Conservation (phyloP, 37 sponge, comb jelly and placozoan genomes). For the Hexactinellida sp. region DNA sequence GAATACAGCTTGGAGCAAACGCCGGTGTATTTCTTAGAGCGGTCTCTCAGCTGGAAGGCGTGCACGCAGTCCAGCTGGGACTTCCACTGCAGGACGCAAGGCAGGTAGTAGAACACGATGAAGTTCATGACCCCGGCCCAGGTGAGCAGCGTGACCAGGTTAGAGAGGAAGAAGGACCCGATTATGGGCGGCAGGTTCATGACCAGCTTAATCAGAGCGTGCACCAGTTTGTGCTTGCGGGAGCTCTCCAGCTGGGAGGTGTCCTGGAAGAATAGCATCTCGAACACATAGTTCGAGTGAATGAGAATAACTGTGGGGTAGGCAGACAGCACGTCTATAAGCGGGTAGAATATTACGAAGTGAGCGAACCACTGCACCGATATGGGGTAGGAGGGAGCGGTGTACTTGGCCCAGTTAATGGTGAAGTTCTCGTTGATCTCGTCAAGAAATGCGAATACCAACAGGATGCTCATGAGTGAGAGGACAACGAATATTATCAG, state of each 20-base stretch:
- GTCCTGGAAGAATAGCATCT: background rate
- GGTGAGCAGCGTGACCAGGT: background rate
- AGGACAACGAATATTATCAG: background rate
- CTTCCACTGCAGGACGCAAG: constrained; percentile 3
- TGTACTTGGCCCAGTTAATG: background rate
- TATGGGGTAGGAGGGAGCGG: background rate
- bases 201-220: background rate
- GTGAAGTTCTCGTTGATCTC: constrained; percentile 13
- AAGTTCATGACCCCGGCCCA: constrained; percentile 8
- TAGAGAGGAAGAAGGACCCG: constrained; percentile 1
- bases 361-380: background rate
- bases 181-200: background rate
- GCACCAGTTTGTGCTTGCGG: background rate
- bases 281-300: constrained; percentile 8
- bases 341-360: background rate
- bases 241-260: background rate
- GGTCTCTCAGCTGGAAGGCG: background rate
- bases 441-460: background rate
- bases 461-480: background rate
- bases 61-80: background rate
- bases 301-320: constrained; percentile 6
- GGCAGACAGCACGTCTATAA: background rate
- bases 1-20: background rate
- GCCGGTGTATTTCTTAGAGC: background rate
- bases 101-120: constrained; percentile 4